Conservation (phyloP, 2,113 vertebrate genomes). For the Carettochelys insculpta region DNA sequence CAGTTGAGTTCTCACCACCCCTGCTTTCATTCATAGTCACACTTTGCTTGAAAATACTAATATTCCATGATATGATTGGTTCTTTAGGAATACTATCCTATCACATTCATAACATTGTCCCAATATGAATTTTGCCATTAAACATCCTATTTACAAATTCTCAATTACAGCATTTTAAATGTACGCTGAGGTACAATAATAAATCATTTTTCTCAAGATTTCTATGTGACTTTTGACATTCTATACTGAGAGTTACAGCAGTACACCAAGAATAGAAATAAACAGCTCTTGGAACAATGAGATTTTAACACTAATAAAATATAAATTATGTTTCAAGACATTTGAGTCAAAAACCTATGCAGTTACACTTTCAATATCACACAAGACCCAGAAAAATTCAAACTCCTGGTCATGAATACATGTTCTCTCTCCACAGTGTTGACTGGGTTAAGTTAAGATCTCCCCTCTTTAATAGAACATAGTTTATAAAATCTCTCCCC, state of each 20-base stretch:
- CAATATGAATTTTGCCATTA: not conserved
- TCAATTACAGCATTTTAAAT: not conserved
- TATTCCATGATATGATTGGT: not conserved
- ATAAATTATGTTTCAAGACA: not conserved
- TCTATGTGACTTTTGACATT: not conserved
- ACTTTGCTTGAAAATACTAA: not conserved
- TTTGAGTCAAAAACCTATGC: not conserved
- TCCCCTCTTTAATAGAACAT: too few species aligned
- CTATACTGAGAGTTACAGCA: not conserved
- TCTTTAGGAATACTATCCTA: not conserved
- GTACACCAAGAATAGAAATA: not conserved
- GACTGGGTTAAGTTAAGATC: too few species aligned
- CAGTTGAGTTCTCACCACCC: too few species aligned
- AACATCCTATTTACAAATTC: not conserved
- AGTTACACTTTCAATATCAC: not conserved
- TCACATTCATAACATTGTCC: not conserved
- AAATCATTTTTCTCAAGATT: not conserved
- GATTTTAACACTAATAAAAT: not conserved
- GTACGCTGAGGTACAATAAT: not conserved
- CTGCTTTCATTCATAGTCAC: too few species aligned
- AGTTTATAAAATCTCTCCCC: too few species aligned
- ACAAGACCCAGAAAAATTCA: not conserved
- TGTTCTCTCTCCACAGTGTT: too few species aligned
- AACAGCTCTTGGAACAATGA: not conserved
- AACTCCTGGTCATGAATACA: too few species aligned